Base-by-base conservation (phyloP, 92 coral and sea anemone genomes). In the Nematostella vectensis region DNA sequence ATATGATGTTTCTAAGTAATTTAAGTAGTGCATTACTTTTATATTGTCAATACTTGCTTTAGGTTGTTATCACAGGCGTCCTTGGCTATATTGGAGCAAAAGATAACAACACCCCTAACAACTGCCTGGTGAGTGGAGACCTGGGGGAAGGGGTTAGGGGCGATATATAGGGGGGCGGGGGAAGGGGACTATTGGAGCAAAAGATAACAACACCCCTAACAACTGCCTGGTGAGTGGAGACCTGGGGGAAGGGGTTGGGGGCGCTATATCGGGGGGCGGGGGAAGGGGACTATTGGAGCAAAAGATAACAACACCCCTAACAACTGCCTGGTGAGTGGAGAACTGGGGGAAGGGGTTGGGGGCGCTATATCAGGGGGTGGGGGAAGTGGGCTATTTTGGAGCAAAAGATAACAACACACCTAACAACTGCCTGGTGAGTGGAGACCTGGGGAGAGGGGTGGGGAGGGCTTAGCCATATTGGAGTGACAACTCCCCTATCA, bases 311-410 rank as follows among this genome's bases (percentile, higher is more conserved):
- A 29, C 27, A 15, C 12, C 31, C 79, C 79, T 28, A 64, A 71
- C 74, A 78, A 58, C 23, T 64, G 79, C 49, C 31, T 71, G 68
- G 84, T 78, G 58, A 71, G 74, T 25, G 33, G n/a, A n/a, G n/a
- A n/a, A n/a, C n/a, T n/a, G n/a, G n/a, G n/a, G n/a, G n/a, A n/a
- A n/a, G 15, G 40, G 15, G 40, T 6, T 15, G 15, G 15, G 15
- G 15, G 40, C 6, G 6, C 6, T 6, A 6, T 33, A 6, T 15
- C 6, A 6, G 40, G 15, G 40, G 15, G 40, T 33, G 40, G 15
- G 40, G 40, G 8, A 6, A 6, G 15, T 6, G 40, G 40, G 15
- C 40, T 6, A 33, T 33, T 18, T 65, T 6, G 40, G 15, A 33
- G 8, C 40, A 33, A 33, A 33, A 33, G 40, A 33, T 33, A 15